Evolutionary conservation across 2,797 vertebrate genomes (phyloP).

Genomic region (Periparus ater): DNA sequence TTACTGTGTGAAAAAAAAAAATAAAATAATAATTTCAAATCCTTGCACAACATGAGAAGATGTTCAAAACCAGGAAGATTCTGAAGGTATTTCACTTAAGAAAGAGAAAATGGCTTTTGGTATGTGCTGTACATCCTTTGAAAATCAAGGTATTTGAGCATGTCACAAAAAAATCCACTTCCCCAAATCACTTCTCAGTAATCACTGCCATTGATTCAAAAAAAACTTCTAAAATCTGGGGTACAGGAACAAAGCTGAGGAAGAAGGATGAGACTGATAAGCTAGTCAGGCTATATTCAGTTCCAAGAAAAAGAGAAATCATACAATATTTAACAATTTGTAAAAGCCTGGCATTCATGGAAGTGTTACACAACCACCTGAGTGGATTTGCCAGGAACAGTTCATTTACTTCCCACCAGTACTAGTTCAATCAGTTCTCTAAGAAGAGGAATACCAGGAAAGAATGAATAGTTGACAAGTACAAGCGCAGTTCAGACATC

Average conservation of each 20-base stretch:
- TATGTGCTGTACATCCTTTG: neutral
- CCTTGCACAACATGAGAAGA: neutral
- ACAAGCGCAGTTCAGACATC: neutral
- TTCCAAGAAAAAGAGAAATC: neutral
- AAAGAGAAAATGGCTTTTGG: fast-evolving
- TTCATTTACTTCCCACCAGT: neutral
- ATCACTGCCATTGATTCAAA: neutral
- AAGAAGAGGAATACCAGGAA: neutral
- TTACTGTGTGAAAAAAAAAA: neutral
- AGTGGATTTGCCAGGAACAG: neutral
- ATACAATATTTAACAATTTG: neutral
- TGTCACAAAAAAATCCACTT: neutral
- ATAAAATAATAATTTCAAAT: neutral
- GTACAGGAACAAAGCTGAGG: neutral
- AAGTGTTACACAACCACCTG: neutral
- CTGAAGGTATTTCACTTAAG: neutral
- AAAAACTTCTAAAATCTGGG: neutral
- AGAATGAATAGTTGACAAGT: neutral
- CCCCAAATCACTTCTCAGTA: neutral
- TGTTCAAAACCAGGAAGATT: neutral
- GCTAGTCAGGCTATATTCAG: neutral
- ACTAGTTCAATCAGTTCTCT: neutral
- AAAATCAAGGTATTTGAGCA: slow-evolving; percentile 5
- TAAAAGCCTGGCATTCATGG: neutral
- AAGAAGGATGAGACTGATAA: neutral